A percentile compares a stretch with the other conserved stretches of the same genome.
These are phyloP conservation scores for Champsocephalus gunnari DNA, from an alignment of 2,797 vertebrate species.

Conservation along the genomic window DNA sequence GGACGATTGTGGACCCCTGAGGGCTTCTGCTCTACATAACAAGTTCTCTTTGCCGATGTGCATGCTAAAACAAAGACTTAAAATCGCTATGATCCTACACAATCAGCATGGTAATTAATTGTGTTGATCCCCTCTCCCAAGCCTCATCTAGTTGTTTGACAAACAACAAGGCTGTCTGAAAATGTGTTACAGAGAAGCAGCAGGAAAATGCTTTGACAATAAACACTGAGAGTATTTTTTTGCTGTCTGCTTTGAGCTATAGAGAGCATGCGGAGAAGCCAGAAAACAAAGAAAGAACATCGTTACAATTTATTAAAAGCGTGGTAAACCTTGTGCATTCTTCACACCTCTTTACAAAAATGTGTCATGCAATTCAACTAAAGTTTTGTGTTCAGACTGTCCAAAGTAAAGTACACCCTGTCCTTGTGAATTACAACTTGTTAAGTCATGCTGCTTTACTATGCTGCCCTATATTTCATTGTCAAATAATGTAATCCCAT, in stretches of 20 bases:
- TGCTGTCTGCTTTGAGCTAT: slow-evolving; percentile 4
- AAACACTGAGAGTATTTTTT: slow-evolving; percentile 17
- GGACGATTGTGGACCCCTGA: slow-evolving; percentile 14
- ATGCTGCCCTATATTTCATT: slow-evolving; percentile 31
- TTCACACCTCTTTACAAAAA: neutral
- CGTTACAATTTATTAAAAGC: neutral
- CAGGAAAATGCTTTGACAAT: slow-evolving; percentile 15
- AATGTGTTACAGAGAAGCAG: slow-evolving; percentile 23
- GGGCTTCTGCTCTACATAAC: slow-evolving; percentile 13
- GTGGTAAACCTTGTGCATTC: neutral
- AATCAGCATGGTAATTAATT: slow-evolving; percentile 43
- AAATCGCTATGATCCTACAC: slow-evolving; percentile 25
- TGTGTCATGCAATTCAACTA: neutral
- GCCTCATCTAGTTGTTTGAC: slow-evolving; percentile 28
- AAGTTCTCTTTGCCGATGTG: slow-evolving; percentile 30
- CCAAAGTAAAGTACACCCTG: slow-evolving; percentile 4
- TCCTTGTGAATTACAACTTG: slow-evolving; percentile 2
- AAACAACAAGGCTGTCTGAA: slow-evolving; percentile 30
- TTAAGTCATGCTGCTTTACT: neutral
- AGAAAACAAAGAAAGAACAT: neutral
- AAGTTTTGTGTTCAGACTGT: neutral
- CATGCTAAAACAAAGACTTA: slow-evolving; percentile 40
- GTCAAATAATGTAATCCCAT: slow-evolving; percentile 30
- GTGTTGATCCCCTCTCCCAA: slow-evolving; percentile 43
- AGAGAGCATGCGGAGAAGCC: neutral